Evolutionary conservation across 2,888 invertebrate genomes (phyloP).

Genomic region (Zhengitettix transpicula): DNA sequence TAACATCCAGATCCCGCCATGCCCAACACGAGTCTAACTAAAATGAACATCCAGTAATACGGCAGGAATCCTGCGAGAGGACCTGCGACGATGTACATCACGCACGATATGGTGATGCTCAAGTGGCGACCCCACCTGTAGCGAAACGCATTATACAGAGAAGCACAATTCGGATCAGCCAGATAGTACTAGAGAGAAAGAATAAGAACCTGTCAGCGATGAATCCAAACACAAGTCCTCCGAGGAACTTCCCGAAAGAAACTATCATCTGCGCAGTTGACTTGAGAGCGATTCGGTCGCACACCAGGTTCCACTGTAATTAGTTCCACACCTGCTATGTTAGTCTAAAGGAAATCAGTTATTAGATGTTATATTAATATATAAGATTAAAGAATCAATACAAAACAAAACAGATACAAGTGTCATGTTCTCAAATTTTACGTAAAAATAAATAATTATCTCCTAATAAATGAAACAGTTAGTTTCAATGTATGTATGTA

Average conservation of each 20-base stretch:
- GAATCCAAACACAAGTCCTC: conserved; percentile 27
- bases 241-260: conserved; percentile 36
- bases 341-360: no score
- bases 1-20: conserved; percentile 34
- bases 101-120: conserved; percentile 30
- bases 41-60: conserved; percentile 30
- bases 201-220: conserved; percentile 20
- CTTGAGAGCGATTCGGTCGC: conserved; percentile 28
- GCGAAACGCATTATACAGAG: conserved; percentile 32
- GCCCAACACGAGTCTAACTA: conserved; percentile 31
- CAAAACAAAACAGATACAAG: no score
- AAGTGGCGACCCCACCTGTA: conserved; percentile 33
- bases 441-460: no score
- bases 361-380: no score
- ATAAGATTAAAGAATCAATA: no score
- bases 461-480: no score
- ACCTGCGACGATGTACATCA: conserved; percentile 29
- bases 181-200: no score
- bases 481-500: no score
- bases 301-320: conserved; percentile 35
- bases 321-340: not conserved
- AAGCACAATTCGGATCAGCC: no score
- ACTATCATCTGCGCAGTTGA: conserved; percentile 34
- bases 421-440: no score
- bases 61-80: conserved; percentile 30